Base-by-base conservation (phyloP, 2,113 vertebrate genomes). In the Shinisaurus crocodilurus region DNA sequence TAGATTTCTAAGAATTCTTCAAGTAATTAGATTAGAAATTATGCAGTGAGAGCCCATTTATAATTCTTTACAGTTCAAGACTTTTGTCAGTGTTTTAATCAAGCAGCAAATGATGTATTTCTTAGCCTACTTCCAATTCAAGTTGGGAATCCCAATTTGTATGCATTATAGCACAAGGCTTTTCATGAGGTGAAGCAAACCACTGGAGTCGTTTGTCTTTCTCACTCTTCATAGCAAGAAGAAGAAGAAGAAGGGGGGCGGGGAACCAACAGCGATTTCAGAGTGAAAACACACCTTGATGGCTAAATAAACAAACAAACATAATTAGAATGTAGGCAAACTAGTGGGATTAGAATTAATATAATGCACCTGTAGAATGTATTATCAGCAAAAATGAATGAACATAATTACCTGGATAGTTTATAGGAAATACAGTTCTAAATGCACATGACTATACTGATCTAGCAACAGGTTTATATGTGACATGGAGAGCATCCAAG, bases 1-100 rank as follows among this genome's bases (percentile, higher is more conserved):
- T 90, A 0, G 91, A 90, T 94, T 94, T 95, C 89, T 84, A 87
- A 60, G 86, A 88, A 86, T 91, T 93, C 89, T 93, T 94, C 93
- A 94, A 95, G 92, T 94, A 96, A 96, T 95, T 95, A 92, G 80
- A 90, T 95, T 90, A 93, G 92, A 96, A 95, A 95, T 94, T 88
- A 86, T 80, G 80, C 88, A 82, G 70, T 40, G 92, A 95, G 92
- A 85, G 86, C 45, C 84, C 90, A 48, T 82, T 96, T 95, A 90
- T 93, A 95, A 95, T 96, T 96, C 92, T 95, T 90, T 90, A 90
- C 0, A 1, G 23, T 94, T 94, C 91, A 93, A 87, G 85, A 88
- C 85, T 90, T 93, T 77, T 54, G 48, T 93, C 95, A 96, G 87
- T 92, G 86, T 92, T 96, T 96, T 95, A 95, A 96, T 95, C 92